These are phyloP conservation scores for Trichopoda pennipes DNA, from an alignment of 2,888 invertebrate species.

Conservation along the genomic window DNA sequence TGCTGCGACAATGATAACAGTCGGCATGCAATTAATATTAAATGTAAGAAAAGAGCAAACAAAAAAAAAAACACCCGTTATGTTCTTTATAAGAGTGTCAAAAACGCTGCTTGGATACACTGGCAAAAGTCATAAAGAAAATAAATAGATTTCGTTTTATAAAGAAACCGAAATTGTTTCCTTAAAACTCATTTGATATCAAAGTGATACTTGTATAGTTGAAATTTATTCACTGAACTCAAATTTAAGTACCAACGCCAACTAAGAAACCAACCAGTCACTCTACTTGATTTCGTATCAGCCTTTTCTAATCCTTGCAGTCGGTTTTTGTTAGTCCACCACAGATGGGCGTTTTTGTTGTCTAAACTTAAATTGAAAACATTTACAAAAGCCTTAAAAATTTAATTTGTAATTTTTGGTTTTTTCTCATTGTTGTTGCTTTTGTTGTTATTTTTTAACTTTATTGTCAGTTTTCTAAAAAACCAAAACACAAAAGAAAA, in stretches of 20 bases:
- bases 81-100: not conserved
- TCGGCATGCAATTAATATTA: no score
- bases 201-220: conserved; percentile 54
- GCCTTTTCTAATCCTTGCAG: conserved; percentile 11
- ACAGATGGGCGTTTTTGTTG: conserved; percentile 75
- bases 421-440: conserved; percentile 31
- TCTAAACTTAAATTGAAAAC: conserved; percentile 81
- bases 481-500: not conserved
- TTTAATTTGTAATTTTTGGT: not conserved
- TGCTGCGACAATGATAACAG: no score
- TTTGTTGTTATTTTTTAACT: conserved; percentile 34
- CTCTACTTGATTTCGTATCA: not conserved
- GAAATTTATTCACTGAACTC: conserved; percentile 59
- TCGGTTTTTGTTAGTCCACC: conserved; percentile 50
- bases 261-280: not conserved
- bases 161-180: no score
- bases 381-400: conserved; percentile 73
- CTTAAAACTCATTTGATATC: conserved; percentile 61
- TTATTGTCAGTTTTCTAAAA: conserved; percentile 22
- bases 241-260: conserved; percentile 21
- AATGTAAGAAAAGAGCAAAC: no score
- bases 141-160: no score
- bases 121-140: conserved; percentile 1
- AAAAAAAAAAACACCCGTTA: no score
- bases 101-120: conserved; percentile 20